Evolutionary conservation across 2,797 vertebrate species (phyloP), one percentile per base, ranked within the genome.

Genomic region (Sebastes jordani): DNA sequence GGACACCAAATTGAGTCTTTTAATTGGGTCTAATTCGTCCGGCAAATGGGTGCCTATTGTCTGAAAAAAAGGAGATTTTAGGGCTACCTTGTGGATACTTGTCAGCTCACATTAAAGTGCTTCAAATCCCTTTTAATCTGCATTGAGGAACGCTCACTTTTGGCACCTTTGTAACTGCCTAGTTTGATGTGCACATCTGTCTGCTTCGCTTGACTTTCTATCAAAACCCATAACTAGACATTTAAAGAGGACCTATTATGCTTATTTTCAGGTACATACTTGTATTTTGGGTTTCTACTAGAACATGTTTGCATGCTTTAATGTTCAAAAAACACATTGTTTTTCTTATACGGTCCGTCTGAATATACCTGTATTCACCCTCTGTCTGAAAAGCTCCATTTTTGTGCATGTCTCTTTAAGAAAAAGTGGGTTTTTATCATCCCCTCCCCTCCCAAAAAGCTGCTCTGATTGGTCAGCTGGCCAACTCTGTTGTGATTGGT

Each of bases 1-100:
- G 58, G 61, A 80, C 61, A 75, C 56, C 66, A 86, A 88, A 88
- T 68, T 86, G 2, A 82, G 79, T 49, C 30, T 67, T 89, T 88
- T 89, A 87, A 92, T 81, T 88, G 83, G 58, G 79, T 79, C 76
- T 90, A 89, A 92, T 93, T 93, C 84, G 59, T 65, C 77, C 49
- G 3, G 65, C 58, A 59, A 78, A 85, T 69, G 11, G 59, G 25
- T 11, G 18, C 38, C 72, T 60, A 71, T 86, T 89, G 85, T 90
- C 64, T 81, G 74, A 54, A 78, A 22, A 54, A 84, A 46, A 20
- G 16, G 36, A 64, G 34, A 71, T 42, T 83, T 84, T 80, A 42
- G 38, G 38, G 38, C 5, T 42, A 42, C 38, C 38, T 42, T 42
- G 38, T 42, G 38, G 38, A 42, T 42, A 42, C 38, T 14, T 42